Conservation (phyloP, 2,888 invertebrate genomes). For the Oxystoma pomonae region DNA sequence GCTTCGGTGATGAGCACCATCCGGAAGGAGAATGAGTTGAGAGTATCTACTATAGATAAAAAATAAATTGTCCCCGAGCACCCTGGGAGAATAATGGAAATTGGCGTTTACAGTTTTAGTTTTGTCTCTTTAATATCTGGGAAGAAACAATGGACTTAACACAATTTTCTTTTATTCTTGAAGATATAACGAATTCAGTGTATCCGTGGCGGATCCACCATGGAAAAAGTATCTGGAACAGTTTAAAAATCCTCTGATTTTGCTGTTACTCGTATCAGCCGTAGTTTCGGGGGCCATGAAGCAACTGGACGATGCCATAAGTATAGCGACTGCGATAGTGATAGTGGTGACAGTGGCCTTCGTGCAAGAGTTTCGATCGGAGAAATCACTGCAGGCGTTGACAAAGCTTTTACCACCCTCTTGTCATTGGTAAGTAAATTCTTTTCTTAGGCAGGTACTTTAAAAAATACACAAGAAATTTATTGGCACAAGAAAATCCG, state of each 20-base stretch:
- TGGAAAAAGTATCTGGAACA: conserved; percentile 99
- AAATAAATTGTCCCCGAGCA: too few species aligned
- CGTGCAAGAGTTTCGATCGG: conserved; percentile 97
- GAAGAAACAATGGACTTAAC: too few species aligned
- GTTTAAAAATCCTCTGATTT: conserved; percentile 96
- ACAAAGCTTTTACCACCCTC: conserved; percentile 96
- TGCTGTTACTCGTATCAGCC: conserved; percentile 90
- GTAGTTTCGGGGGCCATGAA: conserved; percentile 92
- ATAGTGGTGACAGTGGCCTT: conserved; percentile 99
- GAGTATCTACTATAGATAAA: too few species aligned
- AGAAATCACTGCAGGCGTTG: conserved; percentile 94
- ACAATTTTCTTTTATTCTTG: too few species aligned
- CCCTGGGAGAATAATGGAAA: too few species aligned
- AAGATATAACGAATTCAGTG: conserved; percentile 87
- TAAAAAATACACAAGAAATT: too few species aligned
- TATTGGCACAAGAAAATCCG: too few species aligned
- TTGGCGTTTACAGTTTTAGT: too few species aligned
- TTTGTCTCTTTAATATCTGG: too few species aligned
- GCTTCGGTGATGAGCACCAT: too few species aligned
- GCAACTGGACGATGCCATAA: conserved; percentile 98
- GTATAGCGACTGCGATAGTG: conserved; percentile 91
- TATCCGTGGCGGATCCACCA: conserved; percentile 90
- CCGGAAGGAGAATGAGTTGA: too few species aligned
- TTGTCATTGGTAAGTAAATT: conserved; percentile 71
- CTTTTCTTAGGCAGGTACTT: too few species aligned